phyloP scores from a whole-genome alignment of 1,140 invertebrate genomes.

The Coenobita brevimanus region DNA sequence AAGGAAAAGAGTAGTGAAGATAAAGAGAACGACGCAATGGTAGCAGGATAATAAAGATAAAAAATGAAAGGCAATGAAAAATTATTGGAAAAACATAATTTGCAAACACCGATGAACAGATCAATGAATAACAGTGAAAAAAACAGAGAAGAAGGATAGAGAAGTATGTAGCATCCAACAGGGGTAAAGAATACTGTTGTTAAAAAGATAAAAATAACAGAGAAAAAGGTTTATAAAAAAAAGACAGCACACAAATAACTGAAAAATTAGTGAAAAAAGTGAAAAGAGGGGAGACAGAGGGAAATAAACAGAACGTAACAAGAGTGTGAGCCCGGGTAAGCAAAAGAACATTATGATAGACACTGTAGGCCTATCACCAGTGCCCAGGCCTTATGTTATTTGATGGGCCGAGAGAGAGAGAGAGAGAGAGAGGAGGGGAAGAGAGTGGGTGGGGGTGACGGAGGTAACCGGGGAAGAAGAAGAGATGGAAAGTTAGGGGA shows the following conservation, averaged over 20 bases:
- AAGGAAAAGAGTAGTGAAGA: not conserved
- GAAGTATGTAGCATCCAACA: not conserved
- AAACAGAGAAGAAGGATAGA: not conserved
- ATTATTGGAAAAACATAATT: not conserved
- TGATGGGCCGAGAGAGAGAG: not conserved
- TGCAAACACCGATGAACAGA: not conserved
- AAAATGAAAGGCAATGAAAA: not conserved
- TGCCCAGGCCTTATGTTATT: slow-evolving; percentile 23
- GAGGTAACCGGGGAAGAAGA: no score
- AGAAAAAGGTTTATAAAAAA: not conserved
- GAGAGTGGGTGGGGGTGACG: no score
- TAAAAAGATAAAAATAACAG: not conserved
- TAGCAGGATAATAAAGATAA: not conserved
- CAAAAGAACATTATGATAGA: not conserved
- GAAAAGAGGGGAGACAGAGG: not conserved
- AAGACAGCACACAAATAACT: not conserved
- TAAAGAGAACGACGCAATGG: not conserved
- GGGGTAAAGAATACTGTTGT: not conserved
- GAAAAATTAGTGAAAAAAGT: not conserved
- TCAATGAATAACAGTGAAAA: not conserved
- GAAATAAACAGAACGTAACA: not conserved
- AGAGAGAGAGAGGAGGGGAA: no score
- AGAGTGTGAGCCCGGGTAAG: not conserved
- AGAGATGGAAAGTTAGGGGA: no score
- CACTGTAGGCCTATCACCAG: slow-evolving; percentile 25